A percentile compares a stretch with the other conserved stretches of the same genome.
Evolutionary conservation across 2,113 vertebrate species (phyloP).

Genomic region (Phylloscopus whistleri): DNA sequence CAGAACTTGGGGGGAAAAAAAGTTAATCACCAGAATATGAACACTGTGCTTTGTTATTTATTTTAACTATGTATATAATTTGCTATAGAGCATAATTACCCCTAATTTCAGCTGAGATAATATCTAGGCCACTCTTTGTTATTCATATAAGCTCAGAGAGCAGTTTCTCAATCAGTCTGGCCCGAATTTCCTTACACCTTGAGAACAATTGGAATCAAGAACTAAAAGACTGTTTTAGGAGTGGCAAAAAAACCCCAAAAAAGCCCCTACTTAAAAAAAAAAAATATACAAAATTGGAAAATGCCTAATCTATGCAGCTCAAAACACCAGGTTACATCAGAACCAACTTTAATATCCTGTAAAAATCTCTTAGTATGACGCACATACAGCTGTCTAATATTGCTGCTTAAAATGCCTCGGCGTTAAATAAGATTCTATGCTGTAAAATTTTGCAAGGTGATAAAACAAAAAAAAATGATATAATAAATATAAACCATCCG

Average conservation of each 20-base stretch:
- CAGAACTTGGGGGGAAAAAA: neutral
- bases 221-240: neutral
- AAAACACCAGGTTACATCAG: slow-evolving; percentile 71
- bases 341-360: slow-evolving; percentile 76
- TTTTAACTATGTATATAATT: slow-evolving; percentile 54
- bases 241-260: neutral
- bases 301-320: slow-evolving; percentile 61
- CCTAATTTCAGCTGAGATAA: slow-evolving; percentile 45
- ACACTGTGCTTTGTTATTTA: slow-evolving; percentile 37
- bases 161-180: slow-evolving; percentile 32
- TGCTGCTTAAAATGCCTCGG: slow-evolving; percentile 71
- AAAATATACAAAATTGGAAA: slow-evolving; percentile 61
- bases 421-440: slow-evolving; percentile 77
- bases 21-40: slow-evolving; percentile 34
- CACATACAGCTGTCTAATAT: slow-evolving; percentile 76
- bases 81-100: slow-evolving; percentile 47
- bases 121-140: slow-evolving; percentile 16
- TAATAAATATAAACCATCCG: slow-evolving; percentile 80
- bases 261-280: neutral
- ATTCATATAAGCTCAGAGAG: slow-evolving; percentile 26
- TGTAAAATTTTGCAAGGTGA: slow-evolving; percentile 78
- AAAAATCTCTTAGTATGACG: slow-evolving; percentile 64
- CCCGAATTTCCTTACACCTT: slow-evolving; percentile 48
- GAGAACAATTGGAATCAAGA: slow-evolving; percentile 46
- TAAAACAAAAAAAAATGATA: slow-evolving; percentile 78